Conservation (phyloP, 2,888 invertebrate species). For the Hoplodrina ambigua region DNA sequence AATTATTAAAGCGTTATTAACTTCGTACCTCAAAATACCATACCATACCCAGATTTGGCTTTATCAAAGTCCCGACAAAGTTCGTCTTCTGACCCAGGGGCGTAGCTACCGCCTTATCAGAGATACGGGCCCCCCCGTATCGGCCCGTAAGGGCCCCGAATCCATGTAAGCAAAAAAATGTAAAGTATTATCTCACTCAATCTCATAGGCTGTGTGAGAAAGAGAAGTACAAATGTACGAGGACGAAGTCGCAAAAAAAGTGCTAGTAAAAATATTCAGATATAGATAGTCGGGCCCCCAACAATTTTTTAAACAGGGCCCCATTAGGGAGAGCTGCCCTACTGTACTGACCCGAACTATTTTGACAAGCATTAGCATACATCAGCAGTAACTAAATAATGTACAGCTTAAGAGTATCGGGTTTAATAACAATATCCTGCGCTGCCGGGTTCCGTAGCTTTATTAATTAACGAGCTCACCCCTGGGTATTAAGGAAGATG, state of each 20-base stretch:
- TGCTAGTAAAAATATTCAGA: too few species aligned
- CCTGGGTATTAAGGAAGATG: neutral
- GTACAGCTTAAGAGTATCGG: slow-evolving; percentile 4
- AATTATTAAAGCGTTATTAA: neutral
- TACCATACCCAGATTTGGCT: neutral
- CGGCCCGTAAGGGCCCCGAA: too few species aligned
- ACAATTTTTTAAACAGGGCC: too few species aligned
- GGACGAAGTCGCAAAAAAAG: too few species aligned
- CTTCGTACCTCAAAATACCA: neutral
- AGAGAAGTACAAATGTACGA: too few species aligned
- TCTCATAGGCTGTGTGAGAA: too few species aligned
- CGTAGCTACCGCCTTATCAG: too few species aligned
- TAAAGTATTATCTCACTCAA: too few species aligned
- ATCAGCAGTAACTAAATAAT: neutral
- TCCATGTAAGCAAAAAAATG: too few species aligned
- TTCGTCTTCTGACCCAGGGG: neutral
- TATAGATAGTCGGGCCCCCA: too few species aligned
- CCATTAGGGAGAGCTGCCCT: too few species aligned
- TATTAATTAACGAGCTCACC: slow-evolving; percentile 23
- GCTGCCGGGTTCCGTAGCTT: slow-evolving; percentile 5
- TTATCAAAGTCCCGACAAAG: neutral
- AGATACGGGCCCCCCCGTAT: too few species aligned
- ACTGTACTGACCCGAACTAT: neutral
- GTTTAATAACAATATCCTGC: slow-evolving; percentile 9
- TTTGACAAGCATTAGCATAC: neutral